Evolutionary conservation across 2,888 invertebrate species (phyloP).

Genomic region (Acrobasis suavella): DNA sequence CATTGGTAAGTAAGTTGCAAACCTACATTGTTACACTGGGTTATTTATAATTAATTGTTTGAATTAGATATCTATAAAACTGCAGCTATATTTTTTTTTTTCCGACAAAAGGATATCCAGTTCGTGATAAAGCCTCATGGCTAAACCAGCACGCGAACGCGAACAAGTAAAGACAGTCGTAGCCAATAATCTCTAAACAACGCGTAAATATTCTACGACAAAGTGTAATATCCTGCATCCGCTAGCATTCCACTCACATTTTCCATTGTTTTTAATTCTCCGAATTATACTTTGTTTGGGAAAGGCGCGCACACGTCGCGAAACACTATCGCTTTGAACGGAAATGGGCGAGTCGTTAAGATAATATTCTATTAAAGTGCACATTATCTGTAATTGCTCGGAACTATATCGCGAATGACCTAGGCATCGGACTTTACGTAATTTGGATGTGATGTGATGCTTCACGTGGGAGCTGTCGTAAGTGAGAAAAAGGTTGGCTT

Average conservation of each 20-base stretch:
- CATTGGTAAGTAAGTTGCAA: no score
- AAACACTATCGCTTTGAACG: slow-evolving; percentile 38
- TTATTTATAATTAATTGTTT: no score
- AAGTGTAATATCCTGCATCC: slow-evolving; percentile 10
- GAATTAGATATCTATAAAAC: no score
- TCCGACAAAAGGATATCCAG: neutral
- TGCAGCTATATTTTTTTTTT: no score
- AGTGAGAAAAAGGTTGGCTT: slow-evolving; percentile 12
- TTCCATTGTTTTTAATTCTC: slow-evolving; percentile 21
- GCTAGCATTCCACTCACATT: slow-evolving; percentile 14
- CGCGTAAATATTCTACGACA: slow-evolving; percentile 1
- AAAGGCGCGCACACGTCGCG: slow-evolving; percentile 30
- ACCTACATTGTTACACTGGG: no score
- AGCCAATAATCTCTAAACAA: neutral
- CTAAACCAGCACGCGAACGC: no score
- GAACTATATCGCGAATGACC: slow-evolving; percentile 36
- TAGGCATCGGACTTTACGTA: slow-evolving; percentile 19
- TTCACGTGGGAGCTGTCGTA: slow-evolving; percentile 5
- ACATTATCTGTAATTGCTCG: slow-evolving; percentile 35
- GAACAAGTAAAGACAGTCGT: no score
- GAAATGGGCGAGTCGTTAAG: slow-evolving; percentile 53
- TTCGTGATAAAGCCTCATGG: no score
- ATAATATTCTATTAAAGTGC: slow-evolving; percentile 45
- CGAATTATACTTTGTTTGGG: slow-evolving; percentile 23
- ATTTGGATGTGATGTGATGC: neutral